Evolutionary conservation across 2,113 vertebrate species (phyloP).

Genomic region (Zingel zingel): DNA sequence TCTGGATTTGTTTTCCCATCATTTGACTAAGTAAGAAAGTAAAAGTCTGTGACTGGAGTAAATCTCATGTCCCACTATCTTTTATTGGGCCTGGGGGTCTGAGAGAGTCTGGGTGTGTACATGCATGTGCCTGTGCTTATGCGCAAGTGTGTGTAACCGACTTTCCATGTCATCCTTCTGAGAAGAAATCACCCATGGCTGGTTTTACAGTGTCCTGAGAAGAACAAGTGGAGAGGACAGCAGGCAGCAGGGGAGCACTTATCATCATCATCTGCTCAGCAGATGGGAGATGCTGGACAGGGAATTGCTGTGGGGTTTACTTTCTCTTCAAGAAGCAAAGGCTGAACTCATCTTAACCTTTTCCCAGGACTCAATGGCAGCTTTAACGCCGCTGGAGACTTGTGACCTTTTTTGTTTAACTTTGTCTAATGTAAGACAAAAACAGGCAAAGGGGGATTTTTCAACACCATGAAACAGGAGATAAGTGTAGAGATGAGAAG

Average conservation of each 20-base stretch:
- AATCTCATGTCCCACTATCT: slow-evolving; percentile 1
- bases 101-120: slow-evolving; percentile 19
- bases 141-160: slow-evolving; percentile 26
- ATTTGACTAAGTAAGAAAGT: neutral
- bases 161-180: slow-evolving; percentile 40
- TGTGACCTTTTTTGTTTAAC: neutral
- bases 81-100: slow-evolving; percentile 22
- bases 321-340: slow-evolving; percentile 6
- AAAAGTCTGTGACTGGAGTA: slow-evolving; percentile 38
- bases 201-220: slow-evolving; percentile 63
- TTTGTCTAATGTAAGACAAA: neutral
- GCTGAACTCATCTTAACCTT: slow-evolving; percentile 17
- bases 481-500: neutral
- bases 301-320: slow-evolving; percentile 22
- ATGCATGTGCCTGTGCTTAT: neutral
- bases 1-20: slow-evolving; percentile 43
- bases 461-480: neutral
- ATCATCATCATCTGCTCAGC: slow-evolving; percentile 61
- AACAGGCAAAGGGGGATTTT: neutral
- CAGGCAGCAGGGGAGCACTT: slow-evolving; percentile 48
- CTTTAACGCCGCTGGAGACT: neutral
- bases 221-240: slow-evolving; percentile 48
- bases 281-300: slow-evolving; percentile 48
- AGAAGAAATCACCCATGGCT: slow-evolving; percentile 50
- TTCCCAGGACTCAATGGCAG: neutral